Evolutionary conservation across 2,113 vertebrate species (phyloP), one percentile per base, ranked within the genome.

Genomic region (Bothrops jararaca): DNA sequence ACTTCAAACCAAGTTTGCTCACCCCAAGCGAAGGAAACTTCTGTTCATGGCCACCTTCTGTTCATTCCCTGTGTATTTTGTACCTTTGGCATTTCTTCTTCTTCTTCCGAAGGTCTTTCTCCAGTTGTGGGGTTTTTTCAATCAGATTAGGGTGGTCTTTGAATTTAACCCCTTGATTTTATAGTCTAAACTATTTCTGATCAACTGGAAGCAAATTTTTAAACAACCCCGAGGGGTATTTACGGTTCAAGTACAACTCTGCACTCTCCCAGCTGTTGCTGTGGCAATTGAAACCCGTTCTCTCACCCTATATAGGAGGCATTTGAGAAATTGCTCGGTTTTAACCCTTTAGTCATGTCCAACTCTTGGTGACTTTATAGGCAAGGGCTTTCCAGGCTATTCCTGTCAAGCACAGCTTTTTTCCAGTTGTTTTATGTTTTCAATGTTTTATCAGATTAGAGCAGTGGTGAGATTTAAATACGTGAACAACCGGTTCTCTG

Each of bases 1-100:
- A 95, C 93, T 96, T 96, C 56, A 34, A 4, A 92, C 11, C 90
- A 15, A 85, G 64, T 57, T 42, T 93, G 13, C 54, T 64, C 58
- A 57, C 24, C 24, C 0, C 3, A 29, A 18, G n/a, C 1, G 85
- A 39, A 22, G 18, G 85, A 60, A 23, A 52, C 11, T 7, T n/a
- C 20, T 34, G 12, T 18, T 39, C 12, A 80, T 24, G 24, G 4
- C 58, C 24, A 12, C 20, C 6, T 22, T 88, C n/a, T n/a, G 20
- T 24, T 85, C 39, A 56, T 80, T 34, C 20, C 11, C 26, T 85
- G 10, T 91, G 56, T 56, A 50, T 5, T 22, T 18, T 53, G 5
- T 13, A 15, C 5, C 11, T 12, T 15, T 50, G 6, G 13, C 45
- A n/a, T 53, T 52, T 53, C 2, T 15, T 9, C 1, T 50, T 50